Evolutionary conservation across 53 echinoderm and acorn worm species (phyloP).

Genomic region (Crossaster papposus): DNA sequence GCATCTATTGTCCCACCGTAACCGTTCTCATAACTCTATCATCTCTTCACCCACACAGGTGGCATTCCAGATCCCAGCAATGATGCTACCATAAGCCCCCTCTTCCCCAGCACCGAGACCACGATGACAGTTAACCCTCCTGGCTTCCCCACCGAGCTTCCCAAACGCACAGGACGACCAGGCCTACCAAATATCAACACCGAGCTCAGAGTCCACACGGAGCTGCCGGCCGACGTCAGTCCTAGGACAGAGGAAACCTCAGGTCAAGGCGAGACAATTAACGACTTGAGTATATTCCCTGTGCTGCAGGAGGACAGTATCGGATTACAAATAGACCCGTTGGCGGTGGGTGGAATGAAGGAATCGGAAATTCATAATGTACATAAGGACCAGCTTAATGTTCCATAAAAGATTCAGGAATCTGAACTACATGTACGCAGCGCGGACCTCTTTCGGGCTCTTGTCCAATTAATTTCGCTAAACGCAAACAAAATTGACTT

Average conservation of each 20-base stretch:
- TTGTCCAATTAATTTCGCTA: no score
- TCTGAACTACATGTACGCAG: not conserved
- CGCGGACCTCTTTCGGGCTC: no score
- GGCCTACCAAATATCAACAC: slow-evolving; percentile 5
- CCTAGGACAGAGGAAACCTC: not conserved
- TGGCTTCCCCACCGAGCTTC: slow-evolving; percentile 7
- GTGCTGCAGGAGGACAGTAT: not conserved
- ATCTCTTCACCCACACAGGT: slow-evolving; percentile 19
- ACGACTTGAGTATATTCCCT: not conserved
- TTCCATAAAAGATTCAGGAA: not conserved
- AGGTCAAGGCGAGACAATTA: not conserved
- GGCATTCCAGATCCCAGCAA: slow-evolving; percentile 45
- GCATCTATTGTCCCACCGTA: not conserved
- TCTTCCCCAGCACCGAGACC: slow-evolving; percentile 21
- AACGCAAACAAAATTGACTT: no score
- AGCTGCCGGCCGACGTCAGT: not conserved
- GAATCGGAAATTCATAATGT: slow-evolving; percentile 9
- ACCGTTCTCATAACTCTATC: not conserved
- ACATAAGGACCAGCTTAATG: not conserved
- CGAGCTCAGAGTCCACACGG: not conserved
- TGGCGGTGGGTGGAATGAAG: slow-evolving; percentile 10
- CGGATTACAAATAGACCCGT: not conserved
- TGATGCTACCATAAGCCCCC: slow-evolving; percentile 40
- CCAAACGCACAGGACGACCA: not conserved
- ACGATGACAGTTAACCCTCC: slow-evolving; percentile 2